Evolutionary conservation across 1,140 invertebrate genomes (phyloP).

Genomic region (Drosophila murphyi): DNA sequence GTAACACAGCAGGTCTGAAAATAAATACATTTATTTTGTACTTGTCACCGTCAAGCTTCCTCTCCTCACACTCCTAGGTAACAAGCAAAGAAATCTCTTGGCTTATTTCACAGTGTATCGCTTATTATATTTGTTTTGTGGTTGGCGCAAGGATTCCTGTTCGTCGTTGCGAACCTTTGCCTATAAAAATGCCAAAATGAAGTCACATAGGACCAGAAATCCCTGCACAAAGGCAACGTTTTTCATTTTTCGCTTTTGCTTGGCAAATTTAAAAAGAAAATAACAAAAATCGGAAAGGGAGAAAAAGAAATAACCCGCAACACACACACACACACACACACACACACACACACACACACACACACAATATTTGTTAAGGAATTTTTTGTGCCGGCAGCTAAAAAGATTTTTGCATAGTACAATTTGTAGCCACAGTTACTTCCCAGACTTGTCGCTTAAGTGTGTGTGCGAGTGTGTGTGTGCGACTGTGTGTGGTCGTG

Average conservation of each 20-base stretch:
- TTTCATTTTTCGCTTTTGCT: conserved; percentile 7
- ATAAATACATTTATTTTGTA: no score
- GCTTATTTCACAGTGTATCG: not conserved
- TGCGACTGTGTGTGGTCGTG: not conserved
- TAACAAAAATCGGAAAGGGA: not conserved
- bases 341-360: not conserved
- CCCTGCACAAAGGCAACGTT: conserved; percentile 23
- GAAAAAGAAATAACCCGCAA: conserved; percentile 8
- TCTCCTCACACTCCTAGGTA: no score
- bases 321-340: conserved; percentile 22
- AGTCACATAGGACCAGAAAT: conserved; percentile 34
- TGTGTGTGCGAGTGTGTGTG: conserved; percentile 7
- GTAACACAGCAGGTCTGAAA: no score
- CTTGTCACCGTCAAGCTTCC: no score
- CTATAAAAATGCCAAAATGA: conserved; percentile 51
- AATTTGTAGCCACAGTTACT: conserved; percentile 19
- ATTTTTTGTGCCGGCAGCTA: conserved; percentile 28
- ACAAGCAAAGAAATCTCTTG: not conserved
- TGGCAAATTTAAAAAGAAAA: conserved; percentile 39
- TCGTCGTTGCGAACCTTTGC: conserved; percentile 14
- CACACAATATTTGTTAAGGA: conserved; percentile 44
- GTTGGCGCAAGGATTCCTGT: conserved; percentile 20
- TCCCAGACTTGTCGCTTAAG: not conserved
- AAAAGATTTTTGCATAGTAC: conserved; percentile 30
- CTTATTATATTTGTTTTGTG: conserved; percentile 55